These are phyloP conservation scores for Dasypolia templi DNA, from an alignment of 2,888 invertebrate genomes.

Conservation along the genomic window DNA sequence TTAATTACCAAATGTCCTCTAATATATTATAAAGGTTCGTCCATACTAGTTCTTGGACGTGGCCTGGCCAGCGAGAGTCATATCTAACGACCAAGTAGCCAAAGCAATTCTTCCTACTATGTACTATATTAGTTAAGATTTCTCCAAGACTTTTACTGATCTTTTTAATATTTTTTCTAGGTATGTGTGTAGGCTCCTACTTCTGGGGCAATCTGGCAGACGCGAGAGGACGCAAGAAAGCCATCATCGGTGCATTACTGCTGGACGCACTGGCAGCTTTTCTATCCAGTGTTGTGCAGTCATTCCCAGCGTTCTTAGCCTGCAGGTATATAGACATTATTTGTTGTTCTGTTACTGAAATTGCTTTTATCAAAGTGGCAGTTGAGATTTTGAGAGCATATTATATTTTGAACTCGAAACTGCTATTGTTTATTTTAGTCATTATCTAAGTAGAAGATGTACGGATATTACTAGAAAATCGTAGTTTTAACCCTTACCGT, in stretches of 20 bases:
- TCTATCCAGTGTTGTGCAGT: constrained; percentile 89
- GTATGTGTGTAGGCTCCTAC: constrained; percentile 93
- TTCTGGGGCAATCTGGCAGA: constrained; percentile 94
- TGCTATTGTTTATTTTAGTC: not conserved
- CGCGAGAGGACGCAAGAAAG: constrained; percentile 91
- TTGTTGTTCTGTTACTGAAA: not conserved
- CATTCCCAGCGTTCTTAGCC: constrained; percentile 90
- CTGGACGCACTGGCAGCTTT: constrained; percentile 91
- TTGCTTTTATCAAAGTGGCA: not conserved
- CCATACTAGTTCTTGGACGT: not conserved
- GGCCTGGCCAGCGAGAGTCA: not conserved
- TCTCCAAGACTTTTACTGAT: not conserved
- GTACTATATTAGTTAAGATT: not conserved
- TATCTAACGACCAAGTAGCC: not conserved
- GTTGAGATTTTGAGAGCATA: not conserved
- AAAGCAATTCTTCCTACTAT: no score
- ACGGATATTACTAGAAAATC: not conserved
- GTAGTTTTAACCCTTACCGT: not conserved
- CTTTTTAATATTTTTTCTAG: constrained; percentile 72
- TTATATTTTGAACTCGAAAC: no score
- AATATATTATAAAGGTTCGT: not conserved
- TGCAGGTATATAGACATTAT: constrained; percentile 84
- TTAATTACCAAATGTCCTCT: not conserved
- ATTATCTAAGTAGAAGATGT: not conserved
- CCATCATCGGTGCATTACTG: constrained; percentile 91